phyloP scores from a whole-genome alignment of 2,797 vertebrate genomes.

The Crax fasciolata region DNA sequence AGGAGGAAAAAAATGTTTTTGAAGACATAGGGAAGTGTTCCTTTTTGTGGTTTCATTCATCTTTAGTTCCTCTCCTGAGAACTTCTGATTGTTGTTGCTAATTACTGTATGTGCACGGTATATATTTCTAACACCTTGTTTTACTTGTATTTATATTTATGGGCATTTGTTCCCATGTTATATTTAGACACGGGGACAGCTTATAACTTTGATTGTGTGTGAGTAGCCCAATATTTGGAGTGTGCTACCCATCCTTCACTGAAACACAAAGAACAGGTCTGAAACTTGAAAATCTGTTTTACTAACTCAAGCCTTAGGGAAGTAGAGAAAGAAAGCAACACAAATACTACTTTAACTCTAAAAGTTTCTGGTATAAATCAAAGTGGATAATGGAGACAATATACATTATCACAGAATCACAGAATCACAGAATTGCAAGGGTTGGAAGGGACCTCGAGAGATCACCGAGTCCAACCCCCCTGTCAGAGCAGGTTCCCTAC shows the following conservation, averaged over 20 bases:
- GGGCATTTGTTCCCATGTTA: not conserved
- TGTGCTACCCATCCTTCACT: not conserved
- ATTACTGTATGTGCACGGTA: not conserved
- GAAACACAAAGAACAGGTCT: not conserved
- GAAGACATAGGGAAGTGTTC: not conserved
- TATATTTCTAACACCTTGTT: not conserved
- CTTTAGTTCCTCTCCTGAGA: not conserved
- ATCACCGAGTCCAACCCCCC: too few species aligned
- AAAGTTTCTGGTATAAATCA: not conserved
- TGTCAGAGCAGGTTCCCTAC: too few species aligned
- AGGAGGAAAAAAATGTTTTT: not conserved
- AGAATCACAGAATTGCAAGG: too few species aligned
- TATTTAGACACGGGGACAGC: not conserved
- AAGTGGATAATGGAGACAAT: not conserved
- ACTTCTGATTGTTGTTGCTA: not conserved
- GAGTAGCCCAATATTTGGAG: not conserved
- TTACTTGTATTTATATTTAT: not conserved
- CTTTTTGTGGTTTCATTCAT: not conserved
- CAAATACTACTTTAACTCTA: not conserved
- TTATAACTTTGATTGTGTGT: not conserved
- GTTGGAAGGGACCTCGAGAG: too few species aligned
- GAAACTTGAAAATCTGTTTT: not conserved
- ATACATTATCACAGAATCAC: too few species aligned
- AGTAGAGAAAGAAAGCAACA: not conserved
- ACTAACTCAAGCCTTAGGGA: not conserved